Percentiles rank a stretch among this genome's conserved stretches.
phyloP scores from a whole-genome alignment of 2,797 vertebrate genomes.

The Sarcoramphus papa region DNA sequence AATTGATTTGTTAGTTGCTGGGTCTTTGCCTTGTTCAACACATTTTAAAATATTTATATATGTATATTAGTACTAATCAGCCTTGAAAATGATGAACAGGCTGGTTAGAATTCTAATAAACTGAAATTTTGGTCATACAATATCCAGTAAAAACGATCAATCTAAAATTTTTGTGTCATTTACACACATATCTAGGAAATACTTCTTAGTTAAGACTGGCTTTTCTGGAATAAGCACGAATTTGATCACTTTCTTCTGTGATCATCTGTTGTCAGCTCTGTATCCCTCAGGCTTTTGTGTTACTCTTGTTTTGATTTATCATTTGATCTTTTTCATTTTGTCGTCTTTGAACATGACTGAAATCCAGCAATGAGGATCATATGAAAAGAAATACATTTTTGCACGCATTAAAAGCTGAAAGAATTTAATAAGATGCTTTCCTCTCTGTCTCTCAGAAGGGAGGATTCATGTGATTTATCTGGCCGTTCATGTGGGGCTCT shows the following conservation, averaged over 20 bases:
- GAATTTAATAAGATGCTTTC: not conserved
- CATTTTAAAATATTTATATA: constrained; percentile 51
- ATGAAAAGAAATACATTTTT: constrained; percentile 27
- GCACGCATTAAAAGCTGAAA: not conserved
- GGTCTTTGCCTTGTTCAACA: not conserved
- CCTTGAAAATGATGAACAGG: constrained; percentile 8
- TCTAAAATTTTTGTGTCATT: not conserved
- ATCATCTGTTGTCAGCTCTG: constrained; percentile 56
- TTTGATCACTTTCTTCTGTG: constrained; percentile 54
- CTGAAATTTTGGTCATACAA: not conserved
- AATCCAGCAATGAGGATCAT: constrained; percentile 35
- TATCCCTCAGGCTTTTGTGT: constrained; percentile 54
- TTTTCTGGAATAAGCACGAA: constrained; percentile 28
- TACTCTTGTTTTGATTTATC: constrained; percentile 55
- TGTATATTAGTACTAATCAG: constrained; percentile 38
- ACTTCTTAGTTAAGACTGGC: constrained; percentile 9
- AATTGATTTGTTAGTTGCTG: constrained; percentile 37
- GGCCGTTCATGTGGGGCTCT: not conserved
- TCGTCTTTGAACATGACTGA: constrained; percentile 41
- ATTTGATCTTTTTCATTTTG: constrained; percentile 65
- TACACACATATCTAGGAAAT: not conserved
- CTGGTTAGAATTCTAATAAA: not conserved
- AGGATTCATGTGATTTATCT: not conserved
- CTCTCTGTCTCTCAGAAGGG: not conserved
- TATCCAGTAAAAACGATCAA: not conserved